Conservation (phyloP, 2,888 invertebrate species). For the Leptopilina myrica region DNA sequence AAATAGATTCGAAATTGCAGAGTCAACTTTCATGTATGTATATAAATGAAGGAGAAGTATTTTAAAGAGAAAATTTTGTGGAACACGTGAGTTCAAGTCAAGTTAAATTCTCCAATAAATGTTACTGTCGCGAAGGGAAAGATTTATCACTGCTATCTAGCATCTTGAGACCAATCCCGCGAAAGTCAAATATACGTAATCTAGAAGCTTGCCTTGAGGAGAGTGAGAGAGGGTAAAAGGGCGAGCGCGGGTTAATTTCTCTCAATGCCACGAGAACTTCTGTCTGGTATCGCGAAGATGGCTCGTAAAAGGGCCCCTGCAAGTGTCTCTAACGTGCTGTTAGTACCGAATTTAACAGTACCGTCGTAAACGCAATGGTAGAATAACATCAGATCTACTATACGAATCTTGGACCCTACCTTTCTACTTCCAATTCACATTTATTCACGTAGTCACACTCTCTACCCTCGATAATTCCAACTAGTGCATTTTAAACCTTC, state of each 20-base stretch:
- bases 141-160: conserved; percentile 34
- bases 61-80: conserved; percentile 29
- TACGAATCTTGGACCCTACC: conserved; percentile 12
- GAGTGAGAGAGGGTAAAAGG: conserved; percentile 45
- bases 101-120: conserved; percentile 32
- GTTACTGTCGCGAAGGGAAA: conserved; percentile 38
- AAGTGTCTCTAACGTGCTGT: conserved; percentile 70
- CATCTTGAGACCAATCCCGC: conserved; percentile 40
- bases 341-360: conserved; percentile 71
- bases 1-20: too few species aligned
- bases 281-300: conserved; percentile 49
- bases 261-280: conserved; percentile 47
- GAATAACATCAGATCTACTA: conserved; percentile 45
- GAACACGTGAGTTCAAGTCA: conserved; percentile 21
- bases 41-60: neutral
- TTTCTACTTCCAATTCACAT: conserved; percentile 24
- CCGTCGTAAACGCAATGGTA: conserved; percentile 65
- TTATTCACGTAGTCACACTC: conserved; percentile 21
- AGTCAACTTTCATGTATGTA: too few species aligned
- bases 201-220: conserved; percentile 1
- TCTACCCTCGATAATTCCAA: neutral
- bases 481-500: neutral
- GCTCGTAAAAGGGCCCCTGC: conserved; percentile 68
- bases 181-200: conserved; percentile 40
- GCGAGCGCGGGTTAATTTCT: conserved; percentile 50